phyloP scores from a whole-genome alignment of 2,113 vertebrate species.

The Geococcyx californianus region DNA sequence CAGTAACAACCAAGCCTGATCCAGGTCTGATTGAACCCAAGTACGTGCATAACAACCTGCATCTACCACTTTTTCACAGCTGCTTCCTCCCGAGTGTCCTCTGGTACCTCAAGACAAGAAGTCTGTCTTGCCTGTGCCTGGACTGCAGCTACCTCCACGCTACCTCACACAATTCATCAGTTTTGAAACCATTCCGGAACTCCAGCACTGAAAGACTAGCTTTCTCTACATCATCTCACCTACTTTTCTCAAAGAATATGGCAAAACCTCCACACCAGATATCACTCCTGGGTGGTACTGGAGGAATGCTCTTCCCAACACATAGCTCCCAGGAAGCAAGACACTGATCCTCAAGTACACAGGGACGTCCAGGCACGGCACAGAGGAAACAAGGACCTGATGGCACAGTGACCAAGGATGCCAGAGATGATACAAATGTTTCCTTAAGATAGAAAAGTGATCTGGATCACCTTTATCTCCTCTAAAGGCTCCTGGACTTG shows the following conservation, averaged over 20 bases:
- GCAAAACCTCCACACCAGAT: background rate
- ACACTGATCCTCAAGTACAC: fast-evolving
- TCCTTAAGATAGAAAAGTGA: background rate
- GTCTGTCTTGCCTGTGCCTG: too few relatives aligned
- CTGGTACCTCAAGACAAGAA: too few relatives aligned
- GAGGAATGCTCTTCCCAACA: background rate
- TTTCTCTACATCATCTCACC: background rate
- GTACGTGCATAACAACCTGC: background rate
- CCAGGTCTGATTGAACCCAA: background rate
- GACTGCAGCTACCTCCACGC: background rate
- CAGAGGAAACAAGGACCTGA: background rate
- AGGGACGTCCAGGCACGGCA: fast-evolving
- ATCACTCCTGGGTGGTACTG: fast-evolving
- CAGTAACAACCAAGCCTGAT: background rate
- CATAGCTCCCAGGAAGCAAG: fast-evolving
- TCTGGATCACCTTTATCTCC: background rate
- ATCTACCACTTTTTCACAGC: too few relatives aligned
- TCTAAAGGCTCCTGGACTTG: background rate
- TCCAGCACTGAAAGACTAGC: background rate
- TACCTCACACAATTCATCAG: background rate
- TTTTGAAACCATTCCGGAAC: background rate
- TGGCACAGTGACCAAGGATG: background rate
- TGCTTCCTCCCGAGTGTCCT: too few relatives aligned
- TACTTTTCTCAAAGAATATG: background rate
- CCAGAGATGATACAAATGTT: background rate